These are phyloP conservation scores for Nezara viridula DNA, from an alignment of 2,888 invertebrate species.

Conservation along the genomic window DNA sequence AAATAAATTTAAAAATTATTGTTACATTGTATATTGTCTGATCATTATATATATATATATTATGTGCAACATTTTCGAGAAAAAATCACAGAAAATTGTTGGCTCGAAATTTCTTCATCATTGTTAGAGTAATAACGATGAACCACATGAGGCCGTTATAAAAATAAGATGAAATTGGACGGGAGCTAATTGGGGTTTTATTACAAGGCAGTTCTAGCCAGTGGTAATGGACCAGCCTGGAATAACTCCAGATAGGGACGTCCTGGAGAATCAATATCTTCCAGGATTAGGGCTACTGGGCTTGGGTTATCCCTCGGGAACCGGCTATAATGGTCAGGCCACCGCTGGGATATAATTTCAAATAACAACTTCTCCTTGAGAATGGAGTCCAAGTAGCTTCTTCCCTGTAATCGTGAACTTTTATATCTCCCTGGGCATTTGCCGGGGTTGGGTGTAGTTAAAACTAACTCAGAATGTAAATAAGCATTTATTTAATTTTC, in stretches of 20 bases:
- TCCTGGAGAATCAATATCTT: conserved; percentile 40
- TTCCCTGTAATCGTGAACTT: background rate
- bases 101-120: background rate
- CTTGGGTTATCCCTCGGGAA: conserved; percentile 22
- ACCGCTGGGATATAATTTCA: conserved; percentile 12
- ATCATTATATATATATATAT: too few species aligned
- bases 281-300: conserved; percentile 27
- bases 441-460: background rate
- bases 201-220: background rate
- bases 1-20: too few species aligned
- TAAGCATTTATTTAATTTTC: background rate
- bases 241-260: conserved; percentile 37
- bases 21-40: too few species aligned
- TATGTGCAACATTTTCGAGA: too few species aligned
- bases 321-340: conserved; percentile 31
- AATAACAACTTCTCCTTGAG: conserved; percentile 30
- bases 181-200: background rate
- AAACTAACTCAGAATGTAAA: background rate
- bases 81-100: too few species aligned
- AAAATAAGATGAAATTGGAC: conserved; percentile 31
- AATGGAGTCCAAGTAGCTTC: conserved; percentile 5
- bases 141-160: background rate
- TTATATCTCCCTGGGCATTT: conserved; percentile 25
- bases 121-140: background rate
- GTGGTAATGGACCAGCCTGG: conserved; percentile 18